A percentile compares a stretch with the other conserved stretches of the same genome.
Evolutionary conservation across 2,888 invertebrate species (phyloP).

Genomic region (Campoplex capitator): DNA sequence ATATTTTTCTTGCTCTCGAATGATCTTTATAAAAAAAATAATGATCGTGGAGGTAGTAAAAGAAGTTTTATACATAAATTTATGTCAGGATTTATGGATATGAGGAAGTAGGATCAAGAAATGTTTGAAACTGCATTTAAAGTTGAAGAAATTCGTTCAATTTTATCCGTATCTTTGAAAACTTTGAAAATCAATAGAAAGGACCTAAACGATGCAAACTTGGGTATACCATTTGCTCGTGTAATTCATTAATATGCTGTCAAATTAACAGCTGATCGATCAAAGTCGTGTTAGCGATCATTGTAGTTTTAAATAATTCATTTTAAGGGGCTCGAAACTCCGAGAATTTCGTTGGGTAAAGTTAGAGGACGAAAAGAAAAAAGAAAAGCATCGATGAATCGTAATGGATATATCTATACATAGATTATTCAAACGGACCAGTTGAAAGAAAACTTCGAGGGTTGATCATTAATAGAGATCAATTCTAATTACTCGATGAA

Average conservation of each 20-base stretch:
- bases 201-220: not conserved
- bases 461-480: slow-evolving; percentile 36
- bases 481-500: slow-evolving; percentile 46
- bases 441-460: not conserved
- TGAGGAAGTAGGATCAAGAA: too few relatives aligned
- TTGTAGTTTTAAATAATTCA: not conserved
- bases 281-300: not conserved
- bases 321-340: not conserved
- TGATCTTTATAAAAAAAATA: too few relatives aligned
- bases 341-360: not conserved
- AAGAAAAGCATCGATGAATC: slow-evolving; percentile 1
- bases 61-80: too few relatives aligned
- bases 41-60: too few relatives aligned
- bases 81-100: too few relatives aligned
- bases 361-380: not conserved
- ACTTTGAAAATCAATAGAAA: not conserved
- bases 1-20: too few relatives aligned
- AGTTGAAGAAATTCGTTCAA: too few relatives aligned
- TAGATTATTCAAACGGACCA: not conserved
- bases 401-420: not conserved
- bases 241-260: not conserved
- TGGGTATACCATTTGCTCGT: not conserved
- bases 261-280: not conserved
- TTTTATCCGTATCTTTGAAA: not conserved
- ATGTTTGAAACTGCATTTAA: too few relatives aligned